Conservation (phyloP, 2,797 vertebrate species). For the Protonibea diacanthus region DNA sequence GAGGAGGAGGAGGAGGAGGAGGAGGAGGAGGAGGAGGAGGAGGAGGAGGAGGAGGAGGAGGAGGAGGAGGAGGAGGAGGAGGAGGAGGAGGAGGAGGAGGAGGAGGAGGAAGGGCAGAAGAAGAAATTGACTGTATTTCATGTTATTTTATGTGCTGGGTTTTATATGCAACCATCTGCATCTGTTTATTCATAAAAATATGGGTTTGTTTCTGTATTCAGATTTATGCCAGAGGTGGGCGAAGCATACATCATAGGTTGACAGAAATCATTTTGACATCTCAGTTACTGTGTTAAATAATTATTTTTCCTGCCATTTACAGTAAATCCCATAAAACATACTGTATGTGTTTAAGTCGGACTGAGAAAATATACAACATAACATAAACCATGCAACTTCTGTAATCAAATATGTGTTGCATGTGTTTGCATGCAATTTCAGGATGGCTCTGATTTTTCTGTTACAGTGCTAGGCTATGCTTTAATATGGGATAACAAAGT, state of each 20-base stretch:
- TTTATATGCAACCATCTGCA: not conserved
- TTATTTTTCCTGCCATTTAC: not conserved
- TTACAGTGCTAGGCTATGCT: not conserved
- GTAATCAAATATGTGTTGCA: too few species aligned
- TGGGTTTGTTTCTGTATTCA: not conserved
- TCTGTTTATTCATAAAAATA: not conserved
- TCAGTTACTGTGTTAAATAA: too few species aligned
- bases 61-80: not conserved
- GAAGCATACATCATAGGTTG: not conserved
- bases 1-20: not conserved
- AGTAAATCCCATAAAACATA: not conserved
- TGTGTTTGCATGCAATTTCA: not conserved
- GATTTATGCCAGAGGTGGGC: not conserved
- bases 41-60: not conserved
- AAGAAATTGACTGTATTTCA: not conserved
- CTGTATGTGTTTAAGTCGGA: not conserved
- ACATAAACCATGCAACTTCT: not conserved
- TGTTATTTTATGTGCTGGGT: not conserved
- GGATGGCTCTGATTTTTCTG: not conserved
- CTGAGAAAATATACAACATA: not conserved
- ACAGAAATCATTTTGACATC: not conserved
- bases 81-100: not conserved
- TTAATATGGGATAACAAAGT: conserved; percentile 3
- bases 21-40: not conserved
- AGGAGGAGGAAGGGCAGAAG: not conserved